These are phyloP conservation scores for Petaurus breviceps DNA, from an alignment of 2,113 vertebrate genomes.

Conservation along the genomic window DNA sequence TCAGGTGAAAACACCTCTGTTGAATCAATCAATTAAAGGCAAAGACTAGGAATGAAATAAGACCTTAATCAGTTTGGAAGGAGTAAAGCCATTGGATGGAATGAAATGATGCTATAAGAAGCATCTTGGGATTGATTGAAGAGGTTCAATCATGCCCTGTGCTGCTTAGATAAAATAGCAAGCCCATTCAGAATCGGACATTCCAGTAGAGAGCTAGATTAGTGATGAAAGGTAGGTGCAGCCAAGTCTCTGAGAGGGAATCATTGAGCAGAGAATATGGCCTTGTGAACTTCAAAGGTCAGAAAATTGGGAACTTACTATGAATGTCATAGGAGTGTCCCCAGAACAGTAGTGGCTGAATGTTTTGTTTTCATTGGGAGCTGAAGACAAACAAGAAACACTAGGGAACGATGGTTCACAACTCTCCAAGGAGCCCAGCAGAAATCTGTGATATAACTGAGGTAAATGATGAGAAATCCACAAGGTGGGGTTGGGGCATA, in stretches of 20 bases:
- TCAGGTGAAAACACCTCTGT: not conserved
- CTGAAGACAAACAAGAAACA: not conserved
- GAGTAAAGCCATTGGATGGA: not conserved
- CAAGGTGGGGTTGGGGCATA: not conserved
- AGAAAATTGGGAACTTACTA: not conserved
- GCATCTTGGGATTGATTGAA: too few relatives aligned
- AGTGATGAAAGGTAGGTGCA: not conserved
- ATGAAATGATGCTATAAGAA: too few relatives aligned
- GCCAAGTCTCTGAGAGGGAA: not conserved
- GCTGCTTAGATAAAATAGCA: too few relatives aligned
- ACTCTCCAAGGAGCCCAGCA: not conserved
- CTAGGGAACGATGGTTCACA: not conserved
- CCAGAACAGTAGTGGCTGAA: not conserved
- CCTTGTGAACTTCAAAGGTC: not conserved
- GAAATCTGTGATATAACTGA: not conserved
- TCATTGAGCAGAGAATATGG: not conserved
- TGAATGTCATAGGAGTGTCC: not conserved
- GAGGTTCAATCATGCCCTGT: too few relatives aligned
- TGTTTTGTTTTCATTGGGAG: not conserved
- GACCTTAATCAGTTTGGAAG: not conserved
- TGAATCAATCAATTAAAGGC: not conserved
- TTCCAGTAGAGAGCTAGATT: not conserved
- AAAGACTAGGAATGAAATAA: not conserved
- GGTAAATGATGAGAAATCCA: not conserved
- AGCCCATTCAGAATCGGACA: too few relatives aligned